These are phyloP conservation scores for Spisula subtruncata DNA, from an alignment of 2,888 invertebrate genomes.

Conservation along the genomic window DNA sequence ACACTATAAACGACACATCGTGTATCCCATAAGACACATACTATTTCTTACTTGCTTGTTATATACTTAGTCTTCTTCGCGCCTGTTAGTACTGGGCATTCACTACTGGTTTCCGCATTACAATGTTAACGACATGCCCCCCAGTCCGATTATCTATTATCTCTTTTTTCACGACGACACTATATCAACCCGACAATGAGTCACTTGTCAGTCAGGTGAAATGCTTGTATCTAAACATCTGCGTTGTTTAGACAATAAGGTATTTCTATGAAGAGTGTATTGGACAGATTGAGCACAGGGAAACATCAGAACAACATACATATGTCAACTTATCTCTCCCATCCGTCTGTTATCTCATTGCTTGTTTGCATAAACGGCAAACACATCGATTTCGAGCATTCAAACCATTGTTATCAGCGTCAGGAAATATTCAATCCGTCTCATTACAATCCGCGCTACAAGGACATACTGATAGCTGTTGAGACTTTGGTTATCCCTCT, in stretches of 20 bases:
- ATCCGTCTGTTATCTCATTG: not conserved
- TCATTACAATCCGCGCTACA: not conserved
- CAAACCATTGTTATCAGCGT: not conserved
- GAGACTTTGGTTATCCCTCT: not conserved
- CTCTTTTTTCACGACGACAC: no score
- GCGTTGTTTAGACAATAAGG: not conserved
- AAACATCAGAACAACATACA: not conserved
- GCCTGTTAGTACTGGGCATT: no score
- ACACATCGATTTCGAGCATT: not conserved
- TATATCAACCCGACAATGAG: no score
- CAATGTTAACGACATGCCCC: no score
- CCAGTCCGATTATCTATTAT: no score
- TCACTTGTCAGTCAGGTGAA: no score
- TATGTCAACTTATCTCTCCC: not conserved
- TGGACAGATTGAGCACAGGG: not conserved
- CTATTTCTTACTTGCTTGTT: no score
- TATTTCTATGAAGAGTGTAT: not conserved
- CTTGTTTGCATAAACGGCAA: not conserved
- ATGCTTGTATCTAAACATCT: no score
- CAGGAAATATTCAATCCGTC: not conserved
- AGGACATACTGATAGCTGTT: not conserved
- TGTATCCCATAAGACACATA: no score
- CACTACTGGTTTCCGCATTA: no score
- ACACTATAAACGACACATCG: no score
- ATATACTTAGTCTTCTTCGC: no score